Evolutionary conservation across 2,113 vertebrate species (phyloP), one percentile per base, ranked within the genome.

Genomic region (Ellobius talpinus): DNA sequence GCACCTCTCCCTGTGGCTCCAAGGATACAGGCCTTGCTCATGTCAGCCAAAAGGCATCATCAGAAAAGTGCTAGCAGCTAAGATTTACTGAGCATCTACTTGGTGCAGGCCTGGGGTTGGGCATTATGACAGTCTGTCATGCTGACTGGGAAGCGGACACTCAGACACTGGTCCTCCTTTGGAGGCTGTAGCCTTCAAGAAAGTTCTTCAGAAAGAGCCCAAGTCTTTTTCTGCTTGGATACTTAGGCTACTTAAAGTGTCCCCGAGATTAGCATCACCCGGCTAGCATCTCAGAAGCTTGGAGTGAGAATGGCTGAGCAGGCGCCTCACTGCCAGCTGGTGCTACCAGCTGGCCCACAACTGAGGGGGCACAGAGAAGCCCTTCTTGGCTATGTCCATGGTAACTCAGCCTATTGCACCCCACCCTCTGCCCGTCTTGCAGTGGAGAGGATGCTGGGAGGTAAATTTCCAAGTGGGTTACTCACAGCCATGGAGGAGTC

Each of bases 401-500:
- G 90, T 85, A 70, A 66, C 33, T 85, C 39, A 24, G 65, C 66
- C 58, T 65, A 19, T 26, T 10, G 21, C n/a, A 73, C 70, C 47
- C 24, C 33, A 42, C 45, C 21, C 52, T 0, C 1, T 63, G 81
- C 58, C 58, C 2, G 3, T 14, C 58, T 39, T 21, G 68, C 73
- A 63, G n/a, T 3, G 45, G 55, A 39, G 74, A 66, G 65, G 23
- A 45, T 26, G 36, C 79, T 58, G 36, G 29, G 31, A 87, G 81
- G 14, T 42, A 0, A 6, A 87, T 76, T 68, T 79, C 12, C 6
- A 42, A 72, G 68, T 90, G 52, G 55, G 81, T 94, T 93, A 99
- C 99, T 99, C 98, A 99, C 99, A 99, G 98, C 99, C 99, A 99
- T 90, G 99, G 98, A 84, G 99, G 99, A n/a, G 99, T 99, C 93